Evolutionary conservation across 2,888 invertebrate species (phyloP).

Genomic region (Xylota segnis): DNA sequence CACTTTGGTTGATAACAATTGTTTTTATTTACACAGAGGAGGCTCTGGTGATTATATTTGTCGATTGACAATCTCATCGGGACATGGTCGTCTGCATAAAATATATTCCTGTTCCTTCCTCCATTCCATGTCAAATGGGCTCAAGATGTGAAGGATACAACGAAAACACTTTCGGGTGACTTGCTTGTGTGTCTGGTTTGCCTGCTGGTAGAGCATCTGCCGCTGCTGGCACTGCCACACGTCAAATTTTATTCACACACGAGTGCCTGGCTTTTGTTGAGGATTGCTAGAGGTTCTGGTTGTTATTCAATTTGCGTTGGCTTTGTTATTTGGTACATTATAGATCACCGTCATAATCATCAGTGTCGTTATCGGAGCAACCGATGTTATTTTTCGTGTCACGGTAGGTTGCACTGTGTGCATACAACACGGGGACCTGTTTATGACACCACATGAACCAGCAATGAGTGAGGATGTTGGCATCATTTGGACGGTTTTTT

Average conservation of each 20-base stretch:
- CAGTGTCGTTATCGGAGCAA: slow-evolving; percentile 32
- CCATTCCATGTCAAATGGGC: slow-evolving; percentile 56
- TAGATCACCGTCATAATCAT: slow-evolving; percentile 53
- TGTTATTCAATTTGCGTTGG: slow-evolving; percentile 22
- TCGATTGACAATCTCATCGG: slow-evolving; percentile 35
- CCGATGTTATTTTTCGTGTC: slow-evolving; percentile 41
- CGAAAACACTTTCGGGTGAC: slow-evolving; percentile 15
- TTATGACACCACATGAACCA: slow-evolving; percentile 41
- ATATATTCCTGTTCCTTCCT: not conserved
- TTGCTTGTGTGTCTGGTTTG: not conserved
- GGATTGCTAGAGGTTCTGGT: slow-evolving; percentile 42
- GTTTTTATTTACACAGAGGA: slow-evolving; percentile 4
- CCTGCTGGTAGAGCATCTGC: slow-evolving; percentile 43
- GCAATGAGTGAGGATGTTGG: slow-evolving; percentile 17
- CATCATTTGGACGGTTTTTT: slow-evolving; percentile 18
- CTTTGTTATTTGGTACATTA: slow-evolving; percentile 33
- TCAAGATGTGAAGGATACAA: slow-evolving; percentile 26
- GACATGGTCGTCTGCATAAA: not conserved
- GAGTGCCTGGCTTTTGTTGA: slow-evolving; percentile 42
- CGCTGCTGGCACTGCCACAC: slow-evolving; percentile 36
- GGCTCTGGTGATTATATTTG: slow-evolving; percentile 19
- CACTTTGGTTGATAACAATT: slow-evolving; percentile 7
- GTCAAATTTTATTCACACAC: slow-evolving; percentile 58
- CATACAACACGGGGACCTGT: slow-evolving; percentile 18
- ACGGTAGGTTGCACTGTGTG: slow-evolving; percentile 60